A percentile compares a stretch with the other conserved stretches of the same genome.
phyloP scores from a whole-genome alignment of 2,113 vertebrate species.

The Gasterosteus nipponicus region DNA sequence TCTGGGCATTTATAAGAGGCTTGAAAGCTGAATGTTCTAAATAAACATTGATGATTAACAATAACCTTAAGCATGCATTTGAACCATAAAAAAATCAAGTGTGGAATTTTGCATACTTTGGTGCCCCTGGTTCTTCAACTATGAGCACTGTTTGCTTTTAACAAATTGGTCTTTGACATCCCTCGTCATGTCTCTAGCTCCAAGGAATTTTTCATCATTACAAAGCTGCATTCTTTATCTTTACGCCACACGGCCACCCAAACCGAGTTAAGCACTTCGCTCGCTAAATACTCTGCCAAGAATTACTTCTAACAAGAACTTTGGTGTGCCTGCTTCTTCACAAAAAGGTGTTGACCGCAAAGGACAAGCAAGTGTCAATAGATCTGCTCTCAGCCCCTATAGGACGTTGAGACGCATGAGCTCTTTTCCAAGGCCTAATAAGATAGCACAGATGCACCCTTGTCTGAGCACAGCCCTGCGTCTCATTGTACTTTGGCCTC shows the following conservation, averaged over 20 bases:
- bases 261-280: slow-evolving; percentile 77
- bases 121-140: slow-evolving; percentile 45
- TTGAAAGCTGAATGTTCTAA: not conserved
- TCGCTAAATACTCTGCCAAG: slow-evolving; percentile 67
- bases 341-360: slow-evolving; percentile 78
- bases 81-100: slow-evolving; percentile 31
- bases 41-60: not conserved
- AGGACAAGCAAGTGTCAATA: slow-evolving; percentile 85
- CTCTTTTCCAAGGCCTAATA: slow-evolving; percentile 80
- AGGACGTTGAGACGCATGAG: slow-evolving; percentile 76
- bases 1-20: slow-evolving; percentile 12
- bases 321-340: slow-evolving; percentile 63
- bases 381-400: slow-evolving; percentile 72
- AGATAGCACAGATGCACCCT: slow-evolving; percentile 83
- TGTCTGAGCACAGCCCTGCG: slow-evolving; percentile 75
- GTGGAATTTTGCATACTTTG: slow-evolving; percentile 33
- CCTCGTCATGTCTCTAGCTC: slow-evolving; percentile 57
- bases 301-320: slow-evolving; percentile 74
- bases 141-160: slow-evolving; percentile 45
- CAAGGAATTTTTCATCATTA: slow-evolving; percentile 62
- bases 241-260: slow-evolving; percentile 44
- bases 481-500: slow-evolving; percentile 83
- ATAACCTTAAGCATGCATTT: slow-evolving; percentile 12
- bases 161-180: slow-evolving; percentile 58
- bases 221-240: slow-evolving; percentile 43